Base-by-base conservation (phyloP, 2,797 vertebrate species). In the Manis javanica region DNA sequence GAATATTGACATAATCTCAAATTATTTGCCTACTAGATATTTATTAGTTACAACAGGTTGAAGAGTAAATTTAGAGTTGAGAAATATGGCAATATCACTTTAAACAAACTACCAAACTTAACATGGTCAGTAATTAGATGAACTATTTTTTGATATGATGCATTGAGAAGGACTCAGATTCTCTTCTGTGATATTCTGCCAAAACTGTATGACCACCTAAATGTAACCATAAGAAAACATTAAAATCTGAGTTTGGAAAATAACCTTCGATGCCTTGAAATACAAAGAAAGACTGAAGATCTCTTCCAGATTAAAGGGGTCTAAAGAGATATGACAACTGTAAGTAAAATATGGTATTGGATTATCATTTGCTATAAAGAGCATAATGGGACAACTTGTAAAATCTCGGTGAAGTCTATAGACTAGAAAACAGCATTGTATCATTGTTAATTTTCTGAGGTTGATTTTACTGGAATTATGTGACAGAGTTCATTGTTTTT, bases 391-490 rank as follows among this genome's bases (percentile, higher is more conserved):
- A 72, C 77, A 87, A 63, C 10, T 53, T 64, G 31, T 2, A 72
- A 88, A 93, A 64, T 88, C 37, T 81, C 42, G 63, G 63, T 42
- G 42, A 63, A 87, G n/a, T 72, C 21, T 81, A 39, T 63, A 68
- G n/a, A 39, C 51, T 59, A 68, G 61, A 86, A 92, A 92, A 61
- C n/a, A 69, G 39, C 61, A 49, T 87, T 87, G 31, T 31, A 79
- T n/a, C 74, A 61, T 23, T 75, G 55, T 64, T 74, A 55, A 88
- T 64, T 88, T 93, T 93, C 31, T 88, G 77, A 57, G 29, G 46
- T 82, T 72, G 21, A 63, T 93, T 87, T 87, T 81, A 72, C 55
- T 29, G 5, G 57, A 55, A 3, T 81, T 81, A 53, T 46, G 46
- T 81, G 29, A 51, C 34, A 55, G 42, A 87, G 15, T 46, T 87